phyloP scores from a whole-genome alignment of 2,888 invertebrate species.

The Capitulum mitella region DNA sequence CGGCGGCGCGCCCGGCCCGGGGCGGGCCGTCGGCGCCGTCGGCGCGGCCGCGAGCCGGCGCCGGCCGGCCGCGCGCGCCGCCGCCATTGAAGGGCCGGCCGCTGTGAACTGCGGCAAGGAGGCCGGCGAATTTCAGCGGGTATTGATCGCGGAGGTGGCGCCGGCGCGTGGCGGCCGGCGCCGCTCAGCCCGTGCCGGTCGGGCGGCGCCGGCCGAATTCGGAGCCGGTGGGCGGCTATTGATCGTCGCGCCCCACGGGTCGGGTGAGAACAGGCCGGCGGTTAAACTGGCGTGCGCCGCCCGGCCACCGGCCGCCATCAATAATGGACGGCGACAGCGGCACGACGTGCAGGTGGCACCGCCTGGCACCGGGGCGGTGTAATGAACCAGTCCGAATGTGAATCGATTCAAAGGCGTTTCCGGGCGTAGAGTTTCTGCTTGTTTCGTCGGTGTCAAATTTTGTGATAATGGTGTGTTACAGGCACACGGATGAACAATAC shows the following conservation, averaged over 20 bases:
- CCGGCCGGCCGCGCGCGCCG: background rate
- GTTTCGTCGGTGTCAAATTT: no score
- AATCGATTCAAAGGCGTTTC: no score
- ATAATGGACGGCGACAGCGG: background rate
- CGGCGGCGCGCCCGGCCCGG: slow-evolving; percentile 26
- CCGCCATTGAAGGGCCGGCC: background rate
- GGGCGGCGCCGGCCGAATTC: background rate
- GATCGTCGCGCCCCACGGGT: background rate
- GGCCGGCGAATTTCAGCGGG: slow-evolving; percentile 8
- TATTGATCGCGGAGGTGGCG: slow-evolving; percentile 14
- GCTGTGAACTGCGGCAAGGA: slow-evolving; percentile 5
- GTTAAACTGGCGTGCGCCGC: background rate
- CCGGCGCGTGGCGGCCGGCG: background rate
- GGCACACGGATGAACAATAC: no score
- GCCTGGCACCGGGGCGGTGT: no score
- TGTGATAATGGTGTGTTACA: no score
- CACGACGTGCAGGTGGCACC: background rate
- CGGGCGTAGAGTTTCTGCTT: no score
- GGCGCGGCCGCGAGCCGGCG: background rate
- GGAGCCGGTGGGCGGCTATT: background rate
- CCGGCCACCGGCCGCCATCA: background rate
- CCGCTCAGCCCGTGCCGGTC: background rate
- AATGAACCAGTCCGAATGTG: no score
- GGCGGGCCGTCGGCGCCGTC: slow-evolving; percentile 32
- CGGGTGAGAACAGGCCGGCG: background rate